Evolutionary conservation across 2,888 invertebrate genomes (phyloP), one percentile per base, ranked within the genome.

Genomic region (Ypsolopha sequella): DNA sequence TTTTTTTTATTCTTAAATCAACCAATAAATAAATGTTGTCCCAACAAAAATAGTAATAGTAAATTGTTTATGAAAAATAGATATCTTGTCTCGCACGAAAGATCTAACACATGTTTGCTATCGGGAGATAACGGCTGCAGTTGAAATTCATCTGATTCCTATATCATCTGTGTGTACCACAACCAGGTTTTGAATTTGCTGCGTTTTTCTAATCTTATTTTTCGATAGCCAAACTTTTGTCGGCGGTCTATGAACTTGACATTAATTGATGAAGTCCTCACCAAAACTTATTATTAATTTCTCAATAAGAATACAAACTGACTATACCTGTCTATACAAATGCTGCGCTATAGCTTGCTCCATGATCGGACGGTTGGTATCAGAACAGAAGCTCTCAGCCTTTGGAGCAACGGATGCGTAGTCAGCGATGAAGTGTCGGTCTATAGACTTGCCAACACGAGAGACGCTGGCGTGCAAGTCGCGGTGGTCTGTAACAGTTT

Each of bases 401-500:
- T 90, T 89, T 41, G 95, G 91, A 54, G 95, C 94, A 0, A 96
- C 95, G 1, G 95, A 92, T 0, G 93, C 93, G 80, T 96, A 97
- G 75, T 98, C 97, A 0, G 95, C 91, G 41, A 95, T 93, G 68
- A 98, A 98, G 81, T 97, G 97, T 64, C 96, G 91, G 73, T 99
- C 99, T 61, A 99, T 95, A 0, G 96, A 94, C 85, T 98, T 99
- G 50, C 99, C 99, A 48, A 98, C 96, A 88, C 96, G 95, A 0
- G 98, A 98, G 6, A 94, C 93, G 49, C 86, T 81, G 9, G 86
- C 85, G 55, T 87, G 87, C 1, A 86, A 65, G 56, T 87, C 87
- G 50, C 87, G 68, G 56, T 87, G 87, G 49, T 87, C 87, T 87
- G 62, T 41, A 66, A 67, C 24, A 24, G 24, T 24, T 24, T 24